Conservation (phyloP, 2,797 vertebrate species). For the Adrianichthys oophorus region DNA sequence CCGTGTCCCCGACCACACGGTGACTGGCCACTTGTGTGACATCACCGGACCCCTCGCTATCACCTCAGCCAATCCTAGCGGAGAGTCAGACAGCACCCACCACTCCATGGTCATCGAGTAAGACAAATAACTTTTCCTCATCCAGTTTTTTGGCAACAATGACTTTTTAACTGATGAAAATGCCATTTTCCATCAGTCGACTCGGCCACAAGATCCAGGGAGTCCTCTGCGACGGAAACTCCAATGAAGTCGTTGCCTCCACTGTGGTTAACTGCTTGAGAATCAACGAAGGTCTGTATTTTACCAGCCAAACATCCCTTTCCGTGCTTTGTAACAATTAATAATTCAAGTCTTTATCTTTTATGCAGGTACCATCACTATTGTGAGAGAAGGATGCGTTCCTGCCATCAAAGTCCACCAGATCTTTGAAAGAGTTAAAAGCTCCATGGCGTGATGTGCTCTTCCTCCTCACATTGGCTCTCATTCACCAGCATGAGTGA, state of each 20-base stretch:
- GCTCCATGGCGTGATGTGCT: constrained; percentile 55
- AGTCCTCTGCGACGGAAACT: constrained; percentile 87
- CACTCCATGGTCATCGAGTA: constrained; percentile 89
- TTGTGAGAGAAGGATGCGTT: constrained; percentile 87
- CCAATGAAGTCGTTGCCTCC: constrained; percentile 85
- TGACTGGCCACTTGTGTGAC: constrained; percentile 84
- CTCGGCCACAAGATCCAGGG: constrained; percentile 87
- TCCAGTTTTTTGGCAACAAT: too few relatives aligned
- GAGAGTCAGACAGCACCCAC: constrained; percentile 88
- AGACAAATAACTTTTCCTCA: constrained; percentile 29
- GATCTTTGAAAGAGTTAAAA: constrained; percentile 85
- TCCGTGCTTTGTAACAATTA: neutral
- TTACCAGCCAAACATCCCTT: too few relatives aligned
- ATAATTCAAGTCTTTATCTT: neutral
- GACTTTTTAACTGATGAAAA: too few relatives aligned
- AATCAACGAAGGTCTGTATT: constrained; percentile 80
- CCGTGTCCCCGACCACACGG: constrained; percentile 87
- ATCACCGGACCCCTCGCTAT: constrained; percentile 88
- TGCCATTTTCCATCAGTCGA: constrained; percentile 65
- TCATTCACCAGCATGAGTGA: too few relatives aligned
- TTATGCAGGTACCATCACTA: constrained; percentile 78
- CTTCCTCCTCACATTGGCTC: neutral
- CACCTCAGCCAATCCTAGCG: constrained; percentile 90
- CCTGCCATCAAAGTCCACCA: constrained; percentile 80
- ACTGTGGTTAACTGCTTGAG: constrained; percentile 87